Conservation (phyloP, 2,888 invertebrate species). For the Dryobota labecula region DNA sequence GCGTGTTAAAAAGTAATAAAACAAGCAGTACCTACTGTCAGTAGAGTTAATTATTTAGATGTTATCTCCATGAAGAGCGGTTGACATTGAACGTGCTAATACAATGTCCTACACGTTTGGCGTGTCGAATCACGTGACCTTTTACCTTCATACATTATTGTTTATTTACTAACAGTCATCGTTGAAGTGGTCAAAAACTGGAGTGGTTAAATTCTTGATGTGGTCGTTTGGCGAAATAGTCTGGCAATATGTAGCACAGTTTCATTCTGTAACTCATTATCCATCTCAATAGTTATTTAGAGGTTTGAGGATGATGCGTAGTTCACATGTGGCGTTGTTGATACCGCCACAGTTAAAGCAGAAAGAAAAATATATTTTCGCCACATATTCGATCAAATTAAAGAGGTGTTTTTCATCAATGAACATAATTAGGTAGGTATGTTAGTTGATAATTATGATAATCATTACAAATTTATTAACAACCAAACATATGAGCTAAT, state of each 20-base stretch:
- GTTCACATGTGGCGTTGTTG: too few species aligned
- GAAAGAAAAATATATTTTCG: too few species aligned
- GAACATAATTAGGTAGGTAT: neutral
- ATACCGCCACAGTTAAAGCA: too few species aligned
- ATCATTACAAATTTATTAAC: too few species aligned
- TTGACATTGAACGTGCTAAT: constrained; percentile 50
- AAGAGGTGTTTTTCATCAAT: neutral
- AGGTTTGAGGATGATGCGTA: too few species aligned
- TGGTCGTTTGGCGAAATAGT: neutral
- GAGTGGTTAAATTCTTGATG: neutral
- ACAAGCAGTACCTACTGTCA: neutral
- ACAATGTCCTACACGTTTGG: constrained; percentile 36
- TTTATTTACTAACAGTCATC: constrained; percentile 16
- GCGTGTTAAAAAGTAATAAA: constrained; percentile 40
- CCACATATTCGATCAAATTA: neutral
- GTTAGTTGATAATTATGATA: neutral
- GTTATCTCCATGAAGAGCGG: constrained; percentile 30
- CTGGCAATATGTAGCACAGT: neutral
- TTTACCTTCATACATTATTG: constrained; percentile 26
- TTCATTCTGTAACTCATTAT: neutral
- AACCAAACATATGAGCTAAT: too few species aligned
- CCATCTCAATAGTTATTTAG: too few species aligned
- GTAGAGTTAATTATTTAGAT: constrained; percentile 34
- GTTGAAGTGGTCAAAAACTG: neutral
- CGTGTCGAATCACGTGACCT: constrained; percentile 41